These are phyloP conservation scores for Macrotus californicus DNA, from an alignment of 2,113 vertebrate genomes.

Conservation along the genomic window DNA sequence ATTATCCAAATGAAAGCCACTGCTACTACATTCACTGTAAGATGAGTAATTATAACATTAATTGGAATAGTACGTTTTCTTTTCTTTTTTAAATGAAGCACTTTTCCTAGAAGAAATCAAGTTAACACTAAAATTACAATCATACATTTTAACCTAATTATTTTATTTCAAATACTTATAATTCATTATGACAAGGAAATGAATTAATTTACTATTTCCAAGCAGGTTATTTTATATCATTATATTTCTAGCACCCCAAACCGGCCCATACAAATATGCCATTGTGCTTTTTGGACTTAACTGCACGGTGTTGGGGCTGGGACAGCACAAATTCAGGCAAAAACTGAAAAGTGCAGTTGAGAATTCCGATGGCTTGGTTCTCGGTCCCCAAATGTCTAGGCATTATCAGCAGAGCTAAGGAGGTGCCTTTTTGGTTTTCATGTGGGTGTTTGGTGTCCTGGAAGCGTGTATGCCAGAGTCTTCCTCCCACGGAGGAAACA, in stretches of 20 bases:
- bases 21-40: slow-evolving; percentile 31
- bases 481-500: not conserved
- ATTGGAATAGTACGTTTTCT: slow-evolving; percentile 44
- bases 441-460: not conserved
- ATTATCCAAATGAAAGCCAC: slow-evolving; percentile 54
- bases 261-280: not conserved
- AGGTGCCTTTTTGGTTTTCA: not conserved
- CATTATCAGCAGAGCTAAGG: not conserved
- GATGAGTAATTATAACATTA: slow-evolving; percentile 56
- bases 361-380: not conserved
- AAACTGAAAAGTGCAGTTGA: not conserved
- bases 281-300: not conserved
- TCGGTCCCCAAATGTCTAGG: not conserved
- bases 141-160: slow-evolving; percentile 41
- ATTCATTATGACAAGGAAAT: slow-evolving; percentile 38
- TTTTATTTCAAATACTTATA: slow-evolving; percentile 48
- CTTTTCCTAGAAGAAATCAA: slow-evolving; percentile 45
- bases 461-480: not conserved
- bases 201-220: slow-evolving; percentile 38
- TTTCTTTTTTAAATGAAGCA: slow-evolving; percentile 43
- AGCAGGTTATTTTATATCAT: slow-evolving; percentile 30
- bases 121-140: slow-evolving; percentile 56
- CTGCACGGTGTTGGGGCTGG: not conserved
- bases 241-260: slow-evolving; percentile 12
- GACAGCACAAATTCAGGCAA: not conserved